Conservation (phyloP, 2,888 invertebrate genomes). For the Girardia tigrina region DNA sequence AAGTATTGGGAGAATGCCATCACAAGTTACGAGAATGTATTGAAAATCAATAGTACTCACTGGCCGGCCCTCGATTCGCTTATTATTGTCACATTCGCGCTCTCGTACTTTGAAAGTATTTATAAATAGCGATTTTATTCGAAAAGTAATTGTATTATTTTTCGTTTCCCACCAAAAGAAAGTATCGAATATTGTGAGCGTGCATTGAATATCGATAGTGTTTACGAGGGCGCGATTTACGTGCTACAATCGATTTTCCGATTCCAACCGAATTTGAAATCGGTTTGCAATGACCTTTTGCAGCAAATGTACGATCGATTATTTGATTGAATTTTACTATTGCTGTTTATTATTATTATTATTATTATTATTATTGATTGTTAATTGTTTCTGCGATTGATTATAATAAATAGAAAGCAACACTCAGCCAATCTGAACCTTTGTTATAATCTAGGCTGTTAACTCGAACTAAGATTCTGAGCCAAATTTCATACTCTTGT, state of each 20-base stretch:
- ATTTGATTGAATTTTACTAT: not conserved
- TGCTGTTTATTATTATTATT: no score
- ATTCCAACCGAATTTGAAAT: not conserved
- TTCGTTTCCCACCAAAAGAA: no score
- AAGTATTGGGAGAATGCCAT: slow-evolving; percentile 3
- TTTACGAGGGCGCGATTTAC: not conserved
- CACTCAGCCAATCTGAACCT: no score
- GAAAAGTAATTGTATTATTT: not conserved
- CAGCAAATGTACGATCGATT: not conserved
- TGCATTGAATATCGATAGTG: not conserved
- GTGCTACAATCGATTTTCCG: not conserved
- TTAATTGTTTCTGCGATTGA: no score
- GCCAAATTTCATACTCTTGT: no score
- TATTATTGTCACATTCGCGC: not conserved
- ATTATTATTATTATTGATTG: no score
- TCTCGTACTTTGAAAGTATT: not conserved
- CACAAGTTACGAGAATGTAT: not conserved
- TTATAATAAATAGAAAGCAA: no score
- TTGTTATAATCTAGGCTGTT: no score
- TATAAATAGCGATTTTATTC: no score
- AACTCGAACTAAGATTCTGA: no score
- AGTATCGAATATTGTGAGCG: not conserved
- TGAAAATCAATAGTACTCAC: not conserved
- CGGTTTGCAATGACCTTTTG: not conserved
- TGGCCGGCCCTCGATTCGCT: not conserved